Conservation (phyloP, 2,113 vertebrate species). For the Halcyon malimbica region DNA sequence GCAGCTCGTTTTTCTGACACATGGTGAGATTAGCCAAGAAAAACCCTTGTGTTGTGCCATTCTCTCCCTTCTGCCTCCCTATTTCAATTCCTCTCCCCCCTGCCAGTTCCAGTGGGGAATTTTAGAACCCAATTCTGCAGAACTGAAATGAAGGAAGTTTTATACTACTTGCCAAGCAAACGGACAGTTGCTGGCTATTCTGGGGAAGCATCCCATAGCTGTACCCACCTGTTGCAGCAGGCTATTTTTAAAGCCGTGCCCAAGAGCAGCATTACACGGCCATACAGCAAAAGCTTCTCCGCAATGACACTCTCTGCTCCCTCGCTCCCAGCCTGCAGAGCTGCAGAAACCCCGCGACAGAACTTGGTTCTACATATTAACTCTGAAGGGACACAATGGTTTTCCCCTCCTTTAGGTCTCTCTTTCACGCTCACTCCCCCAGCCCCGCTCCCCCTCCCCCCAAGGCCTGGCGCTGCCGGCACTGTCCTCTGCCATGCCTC, state of each 20-base stretch:
- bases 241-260: constrained; percentile 34
- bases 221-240: constrained; percentile 41
- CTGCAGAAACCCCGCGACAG: neutral
- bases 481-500: neutral
- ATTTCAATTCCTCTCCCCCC: neutral
- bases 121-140: neutral
- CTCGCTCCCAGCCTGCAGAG: neutral
- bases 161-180: constrained; percentile 17
- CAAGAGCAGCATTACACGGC: neutral
- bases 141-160: neutral
- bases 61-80: neutral
- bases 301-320: neutral
- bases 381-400: neutral
- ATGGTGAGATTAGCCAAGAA: neutral
- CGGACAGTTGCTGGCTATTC: constrained; percentile 52
- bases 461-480: neutral
- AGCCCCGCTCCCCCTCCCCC: neutral
- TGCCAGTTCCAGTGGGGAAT: neutral
- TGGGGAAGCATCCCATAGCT: neutral
- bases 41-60: neutral
- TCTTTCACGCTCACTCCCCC: accelerated
- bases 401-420: neutral
- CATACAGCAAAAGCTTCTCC: neutral
- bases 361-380: neutral
- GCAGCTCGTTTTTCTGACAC: neutral